These are phyloP conservation scores for Nemurella pictetii DNA, from an alignment of 2,888 invertebrate species.

Conservation along the genomic window DNA sequence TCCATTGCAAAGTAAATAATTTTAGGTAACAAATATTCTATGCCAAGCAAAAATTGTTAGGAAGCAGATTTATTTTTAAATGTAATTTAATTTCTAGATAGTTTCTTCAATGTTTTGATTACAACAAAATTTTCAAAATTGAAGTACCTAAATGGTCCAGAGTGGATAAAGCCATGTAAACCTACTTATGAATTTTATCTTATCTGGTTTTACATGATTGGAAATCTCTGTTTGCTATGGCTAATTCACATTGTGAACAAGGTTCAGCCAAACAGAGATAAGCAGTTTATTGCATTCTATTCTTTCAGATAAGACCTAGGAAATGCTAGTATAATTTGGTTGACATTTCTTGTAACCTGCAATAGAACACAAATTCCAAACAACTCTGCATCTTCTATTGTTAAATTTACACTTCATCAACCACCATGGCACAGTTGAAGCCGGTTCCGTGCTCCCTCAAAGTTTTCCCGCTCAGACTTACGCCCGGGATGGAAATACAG, in stretches of 20 bases:
- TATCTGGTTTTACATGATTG: not conserved
- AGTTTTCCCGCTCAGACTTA: constrained; percentile 29
- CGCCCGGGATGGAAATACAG: constrained; percentile 40
- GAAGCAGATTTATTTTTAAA: too few relatives aligned
- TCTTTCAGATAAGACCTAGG: not conserved
- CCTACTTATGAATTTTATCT: too few relatives aligned
- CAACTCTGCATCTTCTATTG: too few relatives aligned
- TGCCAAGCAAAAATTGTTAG: too few relatives aligned
- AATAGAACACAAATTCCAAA: not conserved
- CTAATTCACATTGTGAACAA: not conserved
- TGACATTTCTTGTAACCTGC: not conserved
- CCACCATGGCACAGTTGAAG: not conserved
- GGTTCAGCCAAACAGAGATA: not conserved
- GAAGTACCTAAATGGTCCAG: too few relatives aligned
- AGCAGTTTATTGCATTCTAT: not conserved
- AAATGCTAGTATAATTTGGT: not conserved
- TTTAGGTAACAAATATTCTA: too few relatives aligned
- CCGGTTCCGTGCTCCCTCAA: constrained; percentile 5
- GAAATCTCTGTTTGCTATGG: not conserved
- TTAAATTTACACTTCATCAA: too few relatives aligned
- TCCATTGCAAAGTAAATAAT: too few relatives aligned
- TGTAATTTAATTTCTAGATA: too few relatives aligned
- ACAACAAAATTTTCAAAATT: too few relatives aligned
- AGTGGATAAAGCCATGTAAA: not conserved
- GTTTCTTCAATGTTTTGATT: too few relatives aligned